Percentiles rank a stretch among this genome's conserved stretches.
Conservation (phyloP, 30 jellyfish, hydroid and myxozoan species). For the Phacellophora camtschatica region DNA sequence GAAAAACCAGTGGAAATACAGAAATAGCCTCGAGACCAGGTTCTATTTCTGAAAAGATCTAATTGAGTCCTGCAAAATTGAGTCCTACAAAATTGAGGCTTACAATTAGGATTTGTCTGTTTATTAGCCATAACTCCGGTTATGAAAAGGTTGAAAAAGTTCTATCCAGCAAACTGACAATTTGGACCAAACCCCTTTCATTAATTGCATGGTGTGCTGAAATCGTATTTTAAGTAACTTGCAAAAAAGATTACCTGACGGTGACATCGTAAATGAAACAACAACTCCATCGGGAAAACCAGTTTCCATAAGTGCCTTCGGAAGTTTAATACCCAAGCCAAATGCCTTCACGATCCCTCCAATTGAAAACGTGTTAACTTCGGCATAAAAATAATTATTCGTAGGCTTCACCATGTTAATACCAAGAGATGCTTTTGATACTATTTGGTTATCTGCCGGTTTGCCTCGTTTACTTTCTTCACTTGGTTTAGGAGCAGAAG, state of each 20-base stretch:
- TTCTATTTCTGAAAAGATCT: no score
- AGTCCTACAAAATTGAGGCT: no score
- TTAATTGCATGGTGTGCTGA: neutral
- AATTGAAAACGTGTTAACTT: constrained; percentile 61
- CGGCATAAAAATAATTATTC: constrained; percentile 65
- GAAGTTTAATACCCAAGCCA: constrained; percentile 64
- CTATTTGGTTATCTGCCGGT: constrained; percentile 60
- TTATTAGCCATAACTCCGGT: no score
- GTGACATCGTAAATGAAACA: constrained; percentile 46
- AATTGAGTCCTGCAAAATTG: no score
- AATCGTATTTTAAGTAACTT: neutral
- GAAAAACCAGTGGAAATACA: no score
- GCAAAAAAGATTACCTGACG: neutral
- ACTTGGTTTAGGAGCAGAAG: neutral
- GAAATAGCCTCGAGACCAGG: no score
- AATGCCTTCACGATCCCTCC: constrained; percentile 73
- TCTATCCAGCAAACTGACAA: no score
- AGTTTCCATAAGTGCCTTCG: constrained; percentile 80
- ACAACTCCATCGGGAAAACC: constrained; percentile 96
- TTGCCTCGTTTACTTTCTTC: neutral
- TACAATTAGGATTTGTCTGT: no score
- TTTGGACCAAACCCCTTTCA: no score
- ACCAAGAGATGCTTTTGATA: constrained; percentile 73
- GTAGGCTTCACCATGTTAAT: constrained; percentile 64
- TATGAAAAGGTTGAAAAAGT: no score